These are phyloP conservation scores for Pongo pygmaeus DNA, from an alignment of 2,113 vertebrate genomes.

Conservation along the genomic window DNA sequence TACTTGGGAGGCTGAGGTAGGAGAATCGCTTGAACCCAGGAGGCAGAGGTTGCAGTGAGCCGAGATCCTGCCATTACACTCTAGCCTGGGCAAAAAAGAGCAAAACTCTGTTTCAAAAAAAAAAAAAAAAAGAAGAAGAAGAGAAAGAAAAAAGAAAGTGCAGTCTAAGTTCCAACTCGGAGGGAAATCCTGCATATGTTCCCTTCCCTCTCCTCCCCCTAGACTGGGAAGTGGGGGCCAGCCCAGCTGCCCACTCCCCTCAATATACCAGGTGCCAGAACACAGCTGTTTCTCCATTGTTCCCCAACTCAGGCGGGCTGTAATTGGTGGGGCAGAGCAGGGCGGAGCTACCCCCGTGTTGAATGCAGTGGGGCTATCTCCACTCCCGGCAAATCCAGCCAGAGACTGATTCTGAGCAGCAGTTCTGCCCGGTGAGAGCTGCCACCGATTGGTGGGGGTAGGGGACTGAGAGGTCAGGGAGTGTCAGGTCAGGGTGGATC, in stretches of 20 bases:
- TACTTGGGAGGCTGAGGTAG: too few relatives aligned
- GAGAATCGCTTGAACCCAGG: too few relatives aligned
- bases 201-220: neutral
- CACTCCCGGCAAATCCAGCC: neutral
- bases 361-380: neutral
- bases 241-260: neutral
- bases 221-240: neutral
- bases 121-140: too few relatives aligned
- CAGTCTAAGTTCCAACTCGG: neutral
- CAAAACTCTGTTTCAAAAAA: too few relatives aligned
- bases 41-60: too few relatives aligned
- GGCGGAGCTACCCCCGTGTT: neutral
- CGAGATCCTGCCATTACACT: too few relatives aligned
- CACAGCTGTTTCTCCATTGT: constrained; percentile 54
- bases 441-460: neutral
- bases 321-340: constrained; percentile 30
- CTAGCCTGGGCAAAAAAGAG: too few relatives aligned
- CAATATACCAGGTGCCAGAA: constrained; percentile 37
- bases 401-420: neutral
- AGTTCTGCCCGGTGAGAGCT: constrained; percentile 59
- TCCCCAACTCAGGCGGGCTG: neutral
- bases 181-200: neutral
- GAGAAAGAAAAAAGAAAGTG: too few relatives aligned
- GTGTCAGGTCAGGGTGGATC: neutral
- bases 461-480: neutral